Base-by-base conservation (phyloP, 2,113 vertebrate genomes). In the Phaethon lepturus region DNA sequence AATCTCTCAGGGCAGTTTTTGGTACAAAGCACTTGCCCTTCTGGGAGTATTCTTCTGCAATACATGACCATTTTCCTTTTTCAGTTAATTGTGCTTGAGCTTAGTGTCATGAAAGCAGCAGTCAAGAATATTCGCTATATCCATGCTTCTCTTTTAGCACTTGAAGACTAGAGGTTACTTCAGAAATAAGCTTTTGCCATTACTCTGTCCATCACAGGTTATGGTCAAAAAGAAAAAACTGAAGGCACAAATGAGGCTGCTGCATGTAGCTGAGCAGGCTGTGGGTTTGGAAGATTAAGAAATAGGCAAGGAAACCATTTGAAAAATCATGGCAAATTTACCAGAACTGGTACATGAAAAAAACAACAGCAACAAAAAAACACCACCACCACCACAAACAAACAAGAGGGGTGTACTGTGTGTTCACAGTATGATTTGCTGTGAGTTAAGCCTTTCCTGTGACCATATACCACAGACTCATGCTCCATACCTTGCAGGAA, bases 381-480 rank as follows among this genome's bases (percentile, higher is more conserved):
- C 56, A 55, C 7, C 58, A n/a, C 11, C 7, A 17, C 38, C 38
- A 38, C 38, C 38, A 38, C 38, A 8, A 38, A 78, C 75, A 86
- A 33, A 59, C 4, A 20, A 75, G 38, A 78, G 23, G 10, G 5
- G 5, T 31, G 8, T 28, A 49, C 5, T 33, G 12, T 1, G 0
- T 14, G 11, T 25, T 68, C 0, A 1, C 26, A 33, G 29, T 15
- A n/a, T 20, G n/a, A 44, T 53, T 35, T 60, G 1, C 28, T 60
- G 17, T 7, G 6, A 50, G 24, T 35, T 68, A 62, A 74, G 19
- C 11, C 11, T 80, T 52, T 26, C 15, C 17, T 28, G 6, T 18
- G 17, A 77, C 14, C 45, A 59, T 4, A 11, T 5, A 31, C 15
- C 29, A 73, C 29, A 53, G 50, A 29, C 3, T 58, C 45, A 45